A percentile compares a stretch with the other conserved stretches of the same genome.
phyloP scores from a whole-genome alignment of 2,113 vertebrate species.

The Hystrix brachyura region DNA sequence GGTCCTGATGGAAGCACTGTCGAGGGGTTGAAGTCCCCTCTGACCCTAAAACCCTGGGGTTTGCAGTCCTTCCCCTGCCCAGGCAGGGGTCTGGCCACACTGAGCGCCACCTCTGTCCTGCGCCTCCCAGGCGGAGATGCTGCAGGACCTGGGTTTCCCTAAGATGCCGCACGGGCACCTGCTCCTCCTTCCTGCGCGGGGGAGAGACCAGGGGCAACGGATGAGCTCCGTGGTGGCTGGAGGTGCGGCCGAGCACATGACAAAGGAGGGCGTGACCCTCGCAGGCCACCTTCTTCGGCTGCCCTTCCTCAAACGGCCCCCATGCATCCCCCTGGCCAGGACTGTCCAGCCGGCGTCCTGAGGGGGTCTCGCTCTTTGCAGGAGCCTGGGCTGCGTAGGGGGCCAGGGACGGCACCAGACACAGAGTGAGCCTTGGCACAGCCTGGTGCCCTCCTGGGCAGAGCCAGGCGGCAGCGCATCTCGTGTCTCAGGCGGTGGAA shows the following conservation, averaged over 20 bases:
- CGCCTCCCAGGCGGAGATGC: not conserved
- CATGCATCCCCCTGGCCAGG: not conserved
- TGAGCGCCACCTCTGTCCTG: not conserved
- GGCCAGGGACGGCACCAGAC: not conserved
- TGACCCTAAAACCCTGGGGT: not conserved
- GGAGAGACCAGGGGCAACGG: too few species aligned
- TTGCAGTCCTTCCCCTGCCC: not conserved
- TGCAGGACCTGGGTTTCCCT: accelerated
- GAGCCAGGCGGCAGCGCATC: not conserved
- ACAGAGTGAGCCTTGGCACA: not conserved
- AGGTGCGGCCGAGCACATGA: not conserved
- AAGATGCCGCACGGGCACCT: accelerated
- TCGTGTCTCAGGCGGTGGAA: too few species aligned
- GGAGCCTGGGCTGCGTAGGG: not conserved
- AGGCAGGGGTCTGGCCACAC: accelerated
- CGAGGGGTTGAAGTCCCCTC: not conserved
- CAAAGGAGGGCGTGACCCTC: accelerated
- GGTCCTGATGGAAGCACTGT: not conserved
- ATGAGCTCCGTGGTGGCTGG: not conserved
- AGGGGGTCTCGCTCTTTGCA: not conserved
- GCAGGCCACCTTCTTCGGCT: not conserved
- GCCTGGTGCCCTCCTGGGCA: not conserved
- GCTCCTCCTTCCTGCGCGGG: not conserved
- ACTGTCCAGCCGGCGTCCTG: not conserved
- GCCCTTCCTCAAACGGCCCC: not conserved